Evolutionary conservation across 1,140 invertebrate species (phyloP).

Genomic region (Sminthurinus signatus): DNA sequence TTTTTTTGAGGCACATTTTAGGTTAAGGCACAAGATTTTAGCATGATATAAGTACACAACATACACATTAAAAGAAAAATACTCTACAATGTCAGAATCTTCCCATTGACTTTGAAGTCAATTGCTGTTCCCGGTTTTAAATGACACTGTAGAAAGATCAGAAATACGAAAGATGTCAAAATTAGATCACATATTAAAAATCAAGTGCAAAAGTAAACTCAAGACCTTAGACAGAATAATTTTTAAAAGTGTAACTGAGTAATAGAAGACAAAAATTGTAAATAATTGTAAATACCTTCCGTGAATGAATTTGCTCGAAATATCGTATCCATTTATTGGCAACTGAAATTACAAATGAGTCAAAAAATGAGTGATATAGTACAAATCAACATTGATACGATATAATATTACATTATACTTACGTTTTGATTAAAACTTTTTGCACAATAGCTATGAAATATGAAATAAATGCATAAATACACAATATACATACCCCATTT

Average conservation of each 20-base stretch:
- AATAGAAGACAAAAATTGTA: neutral
- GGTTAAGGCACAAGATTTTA: no score
- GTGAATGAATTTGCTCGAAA: slow-evolving; percentile 4
- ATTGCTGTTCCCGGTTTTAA: neutral
- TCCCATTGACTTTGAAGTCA: no score
- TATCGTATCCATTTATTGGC: slow-evolving; percentile 23
- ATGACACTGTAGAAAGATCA: neutral
- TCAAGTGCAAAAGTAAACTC: neutral
- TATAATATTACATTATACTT: no score
- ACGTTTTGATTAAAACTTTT: no score
- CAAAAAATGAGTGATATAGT: no score
- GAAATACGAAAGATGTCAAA: neutral
- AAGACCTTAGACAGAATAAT: neutral
- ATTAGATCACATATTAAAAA: neutral
- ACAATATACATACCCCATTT: slow-evolving; percentile 43
- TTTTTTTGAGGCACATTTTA: no score
- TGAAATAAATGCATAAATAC: neutral
- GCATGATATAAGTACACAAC: no score
- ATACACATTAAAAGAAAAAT: no score
- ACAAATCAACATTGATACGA: no score
- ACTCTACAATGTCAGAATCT: no score
- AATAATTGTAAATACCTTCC: no score
- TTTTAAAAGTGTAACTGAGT: neutral
- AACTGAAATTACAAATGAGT: slow-evolving; percentile 7
- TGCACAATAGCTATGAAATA: neutral